Evolutionary conservation across 2,797 vertebrate species (phyloP), one percentile per base, ranked within the genome.

Genomic region (Danio albolineatus): DNA sequence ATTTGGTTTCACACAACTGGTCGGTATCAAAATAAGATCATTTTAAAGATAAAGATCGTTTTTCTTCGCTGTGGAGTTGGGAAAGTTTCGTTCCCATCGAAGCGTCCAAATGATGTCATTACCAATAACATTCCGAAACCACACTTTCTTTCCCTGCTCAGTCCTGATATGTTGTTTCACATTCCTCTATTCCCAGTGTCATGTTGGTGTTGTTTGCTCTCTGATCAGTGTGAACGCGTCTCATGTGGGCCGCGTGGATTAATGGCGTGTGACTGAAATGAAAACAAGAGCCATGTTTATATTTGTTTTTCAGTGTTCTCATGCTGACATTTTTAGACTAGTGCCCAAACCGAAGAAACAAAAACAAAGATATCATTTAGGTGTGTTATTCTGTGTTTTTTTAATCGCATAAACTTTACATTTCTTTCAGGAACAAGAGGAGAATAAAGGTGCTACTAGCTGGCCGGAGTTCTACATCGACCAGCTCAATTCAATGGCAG

Each of bases 391-490:
- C 7, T 8, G n/a, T 59, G 13, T 16, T 14, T 54, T 28, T 46
- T 43, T 38, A 56, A 41, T 10, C 9, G 36, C 16, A 56, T 2
- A 59, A n/a, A 44, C 7, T 41, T 46, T 62, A 6, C 43, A 10
- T 61, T 6, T 83, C 70, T 76, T 67, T 85, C 88, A 99, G 98
- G 98, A 99, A 86, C 96, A 98, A 90, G 98, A 99, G 92, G 98
- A 99, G 92, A 98, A 98, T 85, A 98, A 99, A 93, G 95, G 97
- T 88, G 98, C 98, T 53, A 99, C 98, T 79, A 99, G 97, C 88
- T 99, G 98, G 98, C 98, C 98, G 0, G 98, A 99, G 85, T 99
- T 95, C 91, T 99, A 99, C 91, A 99, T 99, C 0, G 98, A 99
- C 91, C 97, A 99, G 90, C 95, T 99, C 82, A 98, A 97, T 88